Evolutionary conservation across 2,797 vertebrate species (phyloP).

Genomic region (Centropyge bicolor): DNA sequence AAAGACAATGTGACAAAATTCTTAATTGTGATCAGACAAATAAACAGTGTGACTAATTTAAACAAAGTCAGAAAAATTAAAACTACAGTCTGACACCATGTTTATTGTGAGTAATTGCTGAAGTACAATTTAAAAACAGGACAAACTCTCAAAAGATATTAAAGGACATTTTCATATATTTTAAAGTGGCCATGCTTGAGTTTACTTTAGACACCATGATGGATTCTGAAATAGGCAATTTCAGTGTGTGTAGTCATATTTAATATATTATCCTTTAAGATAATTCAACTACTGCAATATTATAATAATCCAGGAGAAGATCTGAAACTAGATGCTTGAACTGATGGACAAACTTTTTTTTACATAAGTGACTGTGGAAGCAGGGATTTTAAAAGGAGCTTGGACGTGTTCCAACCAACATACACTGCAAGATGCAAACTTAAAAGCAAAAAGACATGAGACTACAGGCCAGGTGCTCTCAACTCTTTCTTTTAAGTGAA

Average conservation of each 20-base stretch:
- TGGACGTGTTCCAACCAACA: not conserved
- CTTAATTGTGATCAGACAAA: not conserved
- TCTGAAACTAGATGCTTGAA: not conserved
- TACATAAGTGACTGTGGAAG: not conserved
- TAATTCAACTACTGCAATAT: not conserved
- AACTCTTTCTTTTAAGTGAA: conserved; percentile 25
- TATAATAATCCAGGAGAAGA: not conserved
- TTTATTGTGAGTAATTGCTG: not conserved
- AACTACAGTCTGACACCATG: not conserved
- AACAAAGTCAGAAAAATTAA: not conserved
- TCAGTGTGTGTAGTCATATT: not conserved
- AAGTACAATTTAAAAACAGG: not conserved
- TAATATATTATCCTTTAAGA: conserved; percentile 14
- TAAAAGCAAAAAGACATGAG: conserved; percentile 18
- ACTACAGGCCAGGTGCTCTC: conserved; percentile 26
- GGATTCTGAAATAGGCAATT: conserved; percentile 13
- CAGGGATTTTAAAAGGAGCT: not conserved
- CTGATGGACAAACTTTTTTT: conserved; percentile 2
- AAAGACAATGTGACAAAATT: not conserved
- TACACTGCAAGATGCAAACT: conserved; percentile 2
- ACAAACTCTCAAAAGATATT: not conserved
- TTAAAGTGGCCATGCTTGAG: not conserved
- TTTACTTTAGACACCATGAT: not conserved
- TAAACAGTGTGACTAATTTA: not conserved
- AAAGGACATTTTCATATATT: not conserved